A percentile compares a stretch with the other conserved stretches of the same genome.
phyloP scores from a whole-genome alignment of 1,140 invertebrate species.

The Agrypnia vestita region DNA sequence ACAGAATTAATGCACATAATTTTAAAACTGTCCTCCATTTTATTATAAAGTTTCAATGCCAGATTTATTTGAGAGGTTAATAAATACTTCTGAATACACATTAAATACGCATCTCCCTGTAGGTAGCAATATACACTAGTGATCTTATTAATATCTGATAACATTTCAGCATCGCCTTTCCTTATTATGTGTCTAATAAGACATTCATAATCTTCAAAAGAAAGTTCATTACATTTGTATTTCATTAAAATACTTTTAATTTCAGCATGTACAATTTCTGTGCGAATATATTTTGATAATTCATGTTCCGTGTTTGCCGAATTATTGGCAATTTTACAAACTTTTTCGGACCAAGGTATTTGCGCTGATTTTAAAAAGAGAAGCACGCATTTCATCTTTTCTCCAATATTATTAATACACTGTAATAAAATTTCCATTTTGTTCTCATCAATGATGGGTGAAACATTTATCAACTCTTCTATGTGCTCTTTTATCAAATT shows the following conservation, averaged over 20 bases:
- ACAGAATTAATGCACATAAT: constrained; percentile 43
- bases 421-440: constrained; percentile 58
- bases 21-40: constrained; percentile 50
- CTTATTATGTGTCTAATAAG: constrained; percentile 51
- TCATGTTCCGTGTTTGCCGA: constrained; percentile 31
- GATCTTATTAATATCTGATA: constrained; percentile 56
- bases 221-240: constrained; percentile 56
- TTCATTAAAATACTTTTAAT: constrained; percentile 55
- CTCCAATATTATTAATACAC: constrained; percentile 51
- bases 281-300: constrained; percentile 30
- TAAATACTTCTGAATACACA: constrained; percentile 54
- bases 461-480: constrained; percentile 52
- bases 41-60: constrained; percentile 49
- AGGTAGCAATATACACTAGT: constrained; percentile 51
- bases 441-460: constrained; percentile 53
- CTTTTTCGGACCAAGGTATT: constrained; percentile 53
- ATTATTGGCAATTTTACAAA: constrained; percentile 45
- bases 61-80: constrained; percentile 40
- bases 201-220: constrained; percentile 54
- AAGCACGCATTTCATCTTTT: constrained; percentile 51
- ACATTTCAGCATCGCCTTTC: constrained; percentile 53
- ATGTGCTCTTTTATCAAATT: constrained; percentile 56
- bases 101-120: constrained; percentile 55
- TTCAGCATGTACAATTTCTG: constrained; percentile 52
- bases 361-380: constrained; percentile 52